Base-by-base conservation (phyloP, 2,888 invertebrate genomes). In the Hydraecia micacea region DNA sequence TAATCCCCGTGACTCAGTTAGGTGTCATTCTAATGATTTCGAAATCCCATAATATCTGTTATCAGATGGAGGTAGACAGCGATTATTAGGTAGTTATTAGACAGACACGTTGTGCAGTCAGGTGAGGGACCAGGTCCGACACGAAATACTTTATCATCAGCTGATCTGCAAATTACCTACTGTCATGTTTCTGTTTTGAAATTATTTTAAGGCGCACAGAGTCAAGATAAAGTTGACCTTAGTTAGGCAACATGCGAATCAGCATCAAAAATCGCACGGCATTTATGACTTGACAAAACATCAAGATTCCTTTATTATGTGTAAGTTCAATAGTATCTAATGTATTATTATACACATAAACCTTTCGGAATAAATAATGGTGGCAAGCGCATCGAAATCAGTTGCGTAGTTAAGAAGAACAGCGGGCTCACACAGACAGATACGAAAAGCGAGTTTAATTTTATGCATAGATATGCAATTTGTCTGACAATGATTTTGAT, bases 41-140 rank as follows among this genome's bases (percentile, higher is more conserved):
- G 15, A 60, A 75, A 79, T 36, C 9, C 36, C 28, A 52, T 25
- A 25, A 8, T 42, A 73, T 66, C 28, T 65, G 28, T 70, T 78
- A 81, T 82, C 78, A 70, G 78, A 79, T 82, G 28, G 8, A 42
- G 28, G 42, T 15, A 69, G 79, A 75, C 83, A 79, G 63, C 75
- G 63, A 71, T 69, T 69, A 83, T 60, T 65, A 49, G 62, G 52
- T 66, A 67, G 71, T 28, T 42, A 71, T 78, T 67, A 79, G 49
- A 6, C 32, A 69, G 75, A 46, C 63, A 66, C 69, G 79, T 46
- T 46, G 65, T 9, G 28, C 13, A n/a, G n/a, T 21, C 18, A 55
- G 28, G 42, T n/a, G 63, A 60, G 8, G 13, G 21, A 58, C 21
- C 32, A 49, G 15, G 55, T 72, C 65, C 11, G 75, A 83, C 65